Conservation (phyloP, 1,140 invertebrate species). For the Physella acuta region DNA sequence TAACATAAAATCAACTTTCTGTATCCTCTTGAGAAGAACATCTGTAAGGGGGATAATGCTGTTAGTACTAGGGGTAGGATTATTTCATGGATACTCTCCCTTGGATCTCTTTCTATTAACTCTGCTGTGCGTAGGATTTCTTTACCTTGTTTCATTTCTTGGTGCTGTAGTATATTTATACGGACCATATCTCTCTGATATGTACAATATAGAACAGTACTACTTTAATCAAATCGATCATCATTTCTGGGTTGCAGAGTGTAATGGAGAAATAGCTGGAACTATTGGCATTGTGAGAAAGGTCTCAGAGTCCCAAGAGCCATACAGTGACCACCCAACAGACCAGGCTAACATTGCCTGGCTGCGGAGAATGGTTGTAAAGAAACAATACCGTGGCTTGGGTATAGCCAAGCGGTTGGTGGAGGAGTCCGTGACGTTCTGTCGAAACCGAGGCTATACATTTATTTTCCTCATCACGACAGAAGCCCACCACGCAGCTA, state of each 20-base stretch:
- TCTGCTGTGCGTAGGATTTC: neutral
- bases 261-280: conserved; percentile 28
- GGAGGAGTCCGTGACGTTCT: conserved; percentile 27
- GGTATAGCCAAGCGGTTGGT: conserved; percentile 38
- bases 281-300: conserved; percentile 34
- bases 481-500: conserved; percentile 34
- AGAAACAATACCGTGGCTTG: conserved; percentile 26
- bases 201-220: conserved; percentile 24
- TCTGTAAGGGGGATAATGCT: neutral
- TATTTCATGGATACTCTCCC: neutral
- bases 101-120: neutral
- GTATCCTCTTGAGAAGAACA: conserved; percentile 5
- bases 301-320: neutral
- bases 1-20: conserved; percentile 33
- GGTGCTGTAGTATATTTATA: conserved; percentile 30
- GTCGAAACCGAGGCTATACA: conserved; percentile 28
- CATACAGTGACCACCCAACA: neutral
- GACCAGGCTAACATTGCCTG: conserved; percentile 28
- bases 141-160: conserved; percentile 19
- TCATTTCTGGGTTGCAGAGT: conserved; percentile 34
- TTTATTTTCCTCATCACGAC: conserved; percentile 35
- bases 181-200: conserved; percentile 31
- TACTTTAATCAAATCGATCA: conserved; percentile 28
- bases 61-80: neutral
- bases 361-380: conserved; percentile 40